phyloP scores from a whole-genome alignment of 2,797 vertebrate genomes.

The Clamator glandarius region DNA sequence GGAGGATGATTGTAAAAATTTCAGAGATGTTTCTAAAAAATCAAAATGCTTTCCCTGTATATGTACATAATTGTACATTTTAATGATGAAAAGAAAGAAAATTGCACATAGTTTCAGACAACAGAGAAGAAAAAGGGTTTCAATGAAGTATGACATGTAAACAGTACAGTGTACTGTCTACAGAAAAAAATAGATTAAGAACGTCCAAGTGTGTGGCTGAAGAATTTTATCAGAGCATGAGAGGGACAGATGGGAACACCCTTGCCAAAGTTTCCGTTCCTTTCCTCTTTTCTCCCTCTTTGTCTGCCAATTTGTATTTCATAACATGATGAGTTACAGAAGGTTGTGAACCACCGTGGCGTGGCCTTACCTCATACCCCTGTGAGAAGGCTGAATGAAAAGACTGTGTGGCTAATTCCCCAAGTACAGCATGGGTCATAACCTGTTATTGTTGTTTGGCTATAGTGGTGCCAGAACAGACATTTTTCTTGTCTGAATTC shows the following conservation, averaged over 20 bases:
- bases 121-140: not conserved
- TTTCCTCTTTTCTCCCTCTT: not conserved
- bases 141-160: constrained; percentile 1
- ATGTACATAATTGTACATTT: not conserved
- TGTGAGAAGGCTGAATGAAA: constrained; percentile 49
- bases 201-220: constrained; percentile 4
- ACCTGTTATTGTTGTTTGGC: constrained; percentile 51
- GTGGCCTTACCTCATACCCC: constrained; percentile 23
- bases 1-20: not conserved
- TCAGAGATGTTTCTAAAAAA: not conserved
- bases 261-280: not conserved
- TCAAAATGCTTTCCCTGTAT: not conserved
- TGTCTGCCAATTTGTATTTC: constrained; percentile 41
- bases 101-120: not conserved
- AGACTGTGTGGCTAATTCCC: constrained; percentile 31
- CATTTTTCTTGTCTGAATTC: constrained; percentile 49
- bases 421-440: constrained; percentile 10
- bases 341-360: constrained; percentile 4
- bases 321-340: constrained; percentile 49
- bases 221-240: not conserved
- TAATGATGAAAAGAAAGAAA: not conserved
- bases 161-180: not conserved
- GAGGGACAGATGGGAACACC: not conserved
- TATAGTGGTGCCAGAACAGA: constrained; percentile 46
- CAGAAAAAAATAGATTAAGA: constrained; percentile 23